phyloP scores from a whole-genome alignment of 1,140 invertebrate genomes.

The Hypsibius dujardini region DNA sequence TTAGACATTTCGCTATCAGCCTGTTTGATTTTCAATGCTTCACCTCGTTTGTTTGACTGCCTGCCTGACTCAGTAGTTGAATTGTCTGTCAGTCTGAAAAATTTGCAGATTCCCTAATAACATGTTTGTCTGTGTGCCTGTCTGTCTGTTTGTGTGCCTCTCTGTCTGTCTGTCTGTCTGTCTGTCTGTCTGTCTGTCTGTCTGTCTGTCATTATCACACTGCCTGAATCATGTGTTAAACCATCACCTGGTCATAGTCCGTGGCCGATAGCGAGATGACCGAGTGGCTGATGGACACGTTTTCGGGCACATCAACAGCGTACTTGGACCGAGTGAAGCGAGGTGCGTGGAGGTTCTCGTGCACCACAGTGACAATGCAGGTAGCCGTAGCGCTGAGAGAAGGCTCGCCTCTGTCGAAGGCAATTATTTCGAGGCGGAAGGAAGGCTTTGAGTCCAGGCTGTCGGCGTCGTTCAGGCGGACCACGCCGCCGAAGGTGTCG shows the following conservation, averaged over 20 bases:
- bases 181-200: too few relatives aligned
- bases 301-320: slow-evolving; percentile 66
- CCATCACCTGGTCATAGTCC: slow-evolving; percentile 48
- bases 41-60: too few relatives aligned
- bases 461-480: slow-evolving; percentile 60
- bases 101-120: too few relatives aligned
- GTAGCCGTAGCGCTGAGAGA: slow-evolving; percentile 49
- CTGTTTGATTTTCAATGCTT: too few relatives aligned
- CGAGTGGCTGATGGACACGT: slow-evolving; percentile 74
- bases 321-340: slow-evolving; percentile 72
- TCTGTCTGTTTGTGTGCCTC: too few relatives aligned
- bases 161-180: too few relatives aligned
- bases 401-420: slow-evolving; percentile 66
- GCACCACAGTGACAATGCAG: slow-evolving; percentile 55
- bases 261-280: slow-evolving; percentile 66
- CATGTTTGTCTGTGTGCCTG: too few relatives aligned
- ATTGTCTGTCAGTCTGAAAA: too few relatives aligned
- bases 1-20: too few relatives aligned
- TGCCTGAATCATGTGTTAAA: not conserved
- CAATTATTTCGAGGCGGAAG: slow-evolving; percentile 30
- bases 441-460: slow-evolving; percentile 46
- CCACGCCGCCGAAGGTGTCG: slow-evolving; percentile 65
- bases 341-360: slow-evolving; percentile 85
- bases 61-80: too few relatives aligned
- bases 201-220: not conserved